phyloP scores from a whole-genome alignment of 1,140 invertebrate species.

The Drosophila sp. region DNA sequence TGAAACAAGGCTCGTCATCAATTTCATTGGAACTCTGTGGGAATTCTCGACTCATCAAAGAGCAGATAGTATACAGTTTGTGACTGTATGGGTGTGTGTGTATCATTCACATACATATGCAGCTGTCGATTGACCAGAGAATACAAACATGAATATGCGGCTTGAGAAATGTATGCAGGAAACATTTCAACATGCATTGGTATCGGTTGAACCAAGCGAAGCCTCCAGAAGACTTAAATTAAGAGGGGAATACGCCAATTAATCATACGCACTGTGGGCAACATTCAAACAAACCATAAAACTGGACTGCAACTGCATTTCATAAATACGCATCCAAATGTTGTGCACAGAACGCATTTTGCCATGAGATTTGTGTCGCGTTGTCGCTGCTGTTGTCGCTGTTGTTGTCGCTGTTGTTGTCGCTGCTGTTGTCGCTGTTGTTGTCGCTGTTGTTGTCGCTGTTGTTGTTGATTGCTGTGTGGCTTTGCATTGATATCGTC shows the following conservation, averaged over 20 bases:
- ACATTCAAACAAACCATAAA: constrained; percentile 15
- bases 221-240: constrained; percentile 45
- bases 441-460: neutral
- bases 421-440: neutral
- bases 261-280: constrained; percentile 69
- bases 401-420: neutral
- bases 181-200: constrained; percentile 24
- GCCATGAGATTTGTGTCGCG: neutral
- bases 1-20: neutral
- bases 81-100: neutral
- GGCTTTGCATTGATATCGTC: constrained; percentile 1
- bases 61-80: constrained; percentile 12
- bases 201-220: constrained; percentile 11
- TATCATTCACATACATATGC: neutral
- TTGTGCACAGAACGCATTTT: constrained; percentile 1
- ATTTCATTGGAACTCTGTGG: constrained; percentile 11
- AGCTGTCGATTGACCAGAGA: neutral
- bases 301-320: constrained; percentile 22
- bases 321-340: constrained; percentile 52
- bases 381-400: neutral
- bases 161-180: constrained; percentile 26
- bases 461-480: neutral
- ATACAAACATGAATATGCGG: constrained; percentile 6
- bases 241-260: constrained; percentile 46
- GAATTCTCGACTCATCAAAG: constrained; percentile 1